Percentiles rank a stretch among this genome's conserved stretches.
These are phyloP conservation scores for Diarsia rubi DNA, from an alignment of 2,888 invertebrate genomes.

Conservation along the genomic window DNA sequence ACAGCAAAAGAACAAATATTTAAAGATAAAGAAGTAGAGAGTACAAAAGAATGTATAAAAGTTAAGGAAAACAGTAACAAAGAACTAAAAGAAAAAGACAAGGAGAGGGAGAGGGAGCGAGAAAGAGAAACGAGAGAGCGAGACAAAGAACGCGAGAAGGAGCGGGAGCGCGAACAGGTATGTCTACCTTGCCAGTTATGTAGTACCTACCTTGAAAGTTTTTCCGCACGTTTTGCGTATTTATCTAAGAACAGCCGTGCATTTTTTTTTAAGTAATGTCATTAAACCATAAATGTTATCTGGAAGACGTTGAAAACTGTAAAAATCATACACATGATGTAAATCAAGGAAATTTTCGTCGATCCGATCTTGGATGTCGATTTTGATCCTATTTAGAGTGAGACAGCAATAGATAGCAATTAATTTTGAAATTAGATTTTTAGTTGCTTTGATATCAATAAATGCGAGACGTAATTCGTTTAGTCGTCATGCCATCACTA, in stretches of 20 bases:
- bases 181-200: neutral
- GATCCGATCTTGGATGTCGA: neutral
- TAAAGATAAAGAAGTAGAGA: constrained; percentile 85
- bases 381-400: neutral
- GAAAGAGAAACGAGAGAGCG: constrained; percentile 77
- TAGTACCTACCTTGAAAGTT: neutral
- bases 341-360: neutral
- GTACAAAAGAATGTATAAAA: constrained; percentile 87
- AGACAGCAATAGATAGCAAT: neutral
- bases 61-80: constrained; percentile 90
- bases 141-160: constrained; percentile 71
- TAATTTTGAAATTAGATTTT: neutral
- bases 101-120: constrained; percentile 90
- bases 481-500: neutral
- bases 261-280: neutral
- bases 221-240: too few species aligned
- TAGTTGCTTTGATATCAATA: neutral
- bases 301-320: neutral
- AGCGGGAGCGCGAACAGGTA: constrained; percentile 82
- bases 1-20: constrained; percentile 87
- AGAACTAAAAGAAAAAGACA: constrained; percentile 77
- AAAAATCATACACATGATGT: neutral
- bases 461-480: neutral
- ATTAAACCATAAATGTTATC: neutral
- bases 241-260: neutral